Base-by-base conservation (phyloP, 2,113 vertebrate genomes). In the Aix galericulata region DNA sequence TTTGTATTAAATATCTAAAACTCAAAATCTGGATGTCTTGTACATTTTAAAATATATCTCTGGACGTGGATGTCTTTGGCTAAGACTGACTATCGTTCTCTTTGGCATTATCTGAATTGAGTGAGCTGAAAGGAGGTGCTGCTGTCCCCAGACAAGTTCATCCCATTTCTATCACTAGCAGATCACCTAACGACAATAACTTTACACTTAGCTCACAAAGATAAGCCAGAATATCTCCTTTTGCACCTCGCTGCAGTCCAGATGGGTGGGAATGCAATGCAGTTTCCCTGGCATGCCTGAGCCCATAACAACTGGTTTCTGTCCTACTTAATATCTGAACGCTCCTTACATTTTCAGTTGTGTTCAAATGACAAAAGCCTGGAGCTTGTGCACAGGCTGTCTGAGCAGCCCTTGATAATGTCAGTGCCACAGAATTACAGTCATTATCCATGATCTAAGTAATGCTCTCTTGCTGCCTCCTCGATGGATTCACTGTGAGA, bases 161-260 rank as follows among this genome's bases (percentile, higher is more conserved):
- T 78, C 32, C 91, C 64, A 71, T 89, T 93, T 56, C 86, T 89
- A 38, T 64, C 66, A 48, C 86, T 64, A 91, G 36, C 52, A 59
- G 77, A 81, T 81, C 68, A 55, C 52, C 31, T 86, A 94, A 90
- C 60, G 90, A 77, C 66, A 92, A 78, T 63, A 93, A 86, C 69
- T 95, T 88, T 52, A 72, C 86, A 78, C 86, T 94, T 86, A 89
- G 88, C 80, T 96, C 76, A 89, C 55, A 64, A 75, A 92, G 56
- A 78, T 86, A 78, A 53, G 69, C 73, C 74, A 62, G 89, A 82
- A 64, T 91, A 74, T 78, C 88, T 52, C 90, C 91, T 86, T 94
- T 85, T 4, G 13, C 53, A 89, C 46, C 75, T 96, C 27, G 0
- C 78, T 88, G 82, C 75, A 46, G 23, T 52, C 88, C 75, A 85